Base-by-base conservation (phyloP, 2,113 vertebrate species). In the Todiramphus saurophagus region DNA sequence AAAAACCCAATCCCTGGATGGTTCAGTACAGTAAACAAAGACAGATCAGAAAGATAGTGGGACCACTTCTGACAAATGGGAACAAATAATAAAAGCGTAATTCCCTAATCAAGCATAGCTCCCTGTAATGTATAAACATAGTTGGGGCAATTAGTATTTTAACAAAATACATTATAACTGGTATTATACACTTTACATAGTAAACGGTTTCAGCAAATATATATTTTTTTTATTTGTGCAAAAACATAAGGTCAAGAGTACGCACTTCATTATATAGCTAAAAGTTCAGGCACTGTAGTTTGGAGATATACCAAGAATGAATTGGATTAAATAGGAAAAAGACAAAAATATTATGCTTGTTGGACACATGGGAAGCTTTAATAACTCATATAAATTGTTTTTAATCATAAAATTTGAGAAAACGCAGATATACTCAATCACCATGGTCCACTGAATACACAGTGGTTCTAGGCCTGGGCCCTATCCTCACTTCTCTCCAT, bases 1-100 rank as follows among this genome's bases (percentile, higher is more conserved):
- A 46, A 64, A 2, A 37, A 58, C 9, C 1, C 0, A 1, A 10
- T n/a, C 44, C 25, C 44, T 10, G 8, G 75, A 75, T 31, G 31
- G 33, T 51, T 67, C 73, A 74, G 24, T 31, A 63, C n/a, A 82
- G 11, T 41, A 74, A 89, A 35, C 0, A 4, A 87, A 58, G 28
- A n/a, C 13, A 77, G 43, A 64, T 33, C 28, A 74, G 41, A 17
- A 86, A 55, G 79, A 39, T 3, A 66, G 24, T 0, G 1, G 20
- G 21, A 62, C 7, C 2, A 16, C 37, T 73, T 79, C 67, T 56
- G 53, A 60, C 6, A 80, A 64, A 79, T 18, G 11, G 33, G 48
- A 76, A 68, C 21, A 90, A 83, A 86, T 48, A 31, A 68, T 35
- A 73, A 67, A 56, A 68, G 21, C 12, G 2, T 25, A 56, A 19